These are phyloP conservation scores for Xiphophorus couchianus DNA, from an alignment of 2,113 vertebrate species.

Conservation along the genomic window DNA sequence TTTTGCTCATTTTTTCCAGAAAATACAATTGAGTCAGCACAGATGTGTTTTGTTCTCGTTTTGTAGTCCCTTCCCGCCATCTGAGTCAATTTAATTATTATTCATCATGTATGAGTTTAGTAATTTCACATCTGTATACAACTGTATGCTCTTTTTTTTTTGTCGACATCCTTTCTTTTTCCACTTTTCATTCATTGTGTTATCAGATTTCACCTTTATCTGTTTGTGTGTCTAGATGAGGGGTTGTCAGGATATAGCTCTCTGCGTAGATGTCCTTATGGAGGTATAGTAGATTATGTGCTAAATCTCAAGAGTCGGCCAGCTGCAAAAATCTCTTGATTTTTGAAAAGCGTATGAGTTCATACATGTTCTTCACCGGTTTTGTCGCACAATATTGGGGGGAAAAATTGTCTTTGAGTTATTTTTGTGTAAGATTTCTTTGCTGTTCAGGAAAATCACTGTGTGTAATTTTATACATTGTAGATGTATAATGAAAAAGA, in stretches of 20 bases:
- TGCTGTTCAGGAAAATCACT: background rate
- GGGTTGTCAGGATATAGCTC: constrained; percentile 71
- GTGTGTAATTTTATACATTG: too few relatives aligned
- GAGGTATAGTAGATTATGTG: constrained; percentile 67
- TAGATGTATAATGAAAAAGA: too few relatives aligned
- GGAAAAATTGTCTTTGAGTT: background rate
- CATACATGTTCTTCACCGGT: constrained; percentile 42
- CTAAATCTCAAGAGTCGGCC: constrained; percentile 2
- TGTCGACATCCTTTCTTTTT: background rate
- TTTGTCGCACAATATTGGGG: constrained; percentile 36
- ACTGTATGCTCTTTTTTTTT: background rate
- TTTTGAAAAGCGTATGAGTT: constrained; percentile 47
- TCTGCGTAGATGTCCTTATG: constrained; percentile 72
- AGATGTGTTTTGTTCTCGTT: constrained; percentile 54
- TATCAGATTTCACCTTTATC: constrained; percentile 13
- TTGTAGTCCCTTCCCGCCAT: background rate
- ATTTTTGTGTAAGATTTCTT: too few relatives aligned
- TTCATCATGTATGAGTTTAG: constrained; percentile 1
- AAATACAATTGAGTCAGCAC: constrained; percentile 40
- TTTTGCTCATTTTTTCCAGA: constrained; percentile 36
- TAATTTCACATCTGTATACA: background rate
- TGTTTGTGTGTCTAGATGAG: constrained; percentile 63
- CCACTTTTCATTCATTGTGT: constrained; percentile 1
- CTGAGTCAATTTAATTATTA: background rate
- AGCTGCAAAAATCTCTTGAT: constrained; percentile 24